These are phyloP conservation scores for Limnephilus lunatus DNA, from an alignment of 2,888 invertebrate species.

Conservation along the genomic window DNA sequence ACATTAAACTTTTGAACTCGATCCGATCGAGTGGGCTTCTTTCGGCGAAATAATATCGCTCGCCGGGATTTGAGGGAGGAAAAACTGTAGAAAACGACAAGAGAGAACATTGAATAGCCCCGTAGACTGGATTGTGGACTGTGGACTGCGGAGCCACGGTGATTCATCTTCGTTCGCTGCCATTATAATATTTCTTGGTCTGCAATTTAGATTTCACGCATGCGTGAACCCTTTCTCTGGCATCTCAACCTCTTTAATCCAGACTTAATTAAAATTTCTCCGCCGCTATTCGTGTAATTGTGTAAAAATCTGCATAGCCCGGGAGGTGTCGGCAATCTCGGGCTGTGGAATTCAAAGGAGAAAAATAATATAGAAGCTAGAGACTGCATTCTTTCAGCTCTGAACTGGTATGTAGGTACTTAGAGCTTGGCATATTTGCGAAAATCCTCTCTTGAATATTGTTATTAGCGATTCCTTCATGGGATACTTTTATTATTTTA, in stretches of 20 bases:
- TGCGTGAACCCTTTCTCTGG: constrained; percentile 54
- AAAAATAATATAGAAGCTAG: not conserved
- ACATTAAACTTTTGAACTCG: not conserved
- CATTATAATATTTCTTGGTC: constrained; percentile 45
- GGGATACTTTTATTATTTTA: too few relatives aligned
- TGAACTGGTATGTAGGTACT: not conserved
- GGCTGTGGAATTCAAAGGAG: constrained; percentile 35
- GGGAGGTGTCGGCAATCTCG: not conserved
- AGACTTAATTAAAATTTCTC: constrained; percentile 62
- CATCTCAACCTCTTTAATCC: constrained; percentile 57
- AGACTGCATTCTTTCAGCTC: constrained; percentile 22
- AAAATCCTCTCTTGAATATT: too few relatives aligned
- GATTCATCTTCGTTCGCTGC: constrained; percentile 31
- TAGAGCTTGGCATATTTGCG: too few relatives aligned
- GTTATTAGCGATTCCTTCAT: too few relatives aligned
- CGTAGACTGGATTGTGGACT: not conserved
- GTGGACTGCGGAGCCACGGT: not conserved
- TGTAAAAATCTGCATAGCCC: constrained; percentile 44
- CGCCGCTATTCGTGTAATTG: constrained; percentile 53
- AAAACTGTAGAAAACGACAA: not conserved
- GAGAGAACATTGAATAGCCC: not conserved
- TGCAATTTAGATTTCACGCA: constrained; percentile 61
- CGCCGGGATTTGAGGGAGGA: not conserved
- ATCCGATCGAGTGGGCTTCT: not conserved
- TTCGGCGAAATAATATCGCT: not conserved